Evolutionary conservation across 1,140 invertebrate genomes (phyloP).

Genomic region (Drosophila arizonae): DNA sequence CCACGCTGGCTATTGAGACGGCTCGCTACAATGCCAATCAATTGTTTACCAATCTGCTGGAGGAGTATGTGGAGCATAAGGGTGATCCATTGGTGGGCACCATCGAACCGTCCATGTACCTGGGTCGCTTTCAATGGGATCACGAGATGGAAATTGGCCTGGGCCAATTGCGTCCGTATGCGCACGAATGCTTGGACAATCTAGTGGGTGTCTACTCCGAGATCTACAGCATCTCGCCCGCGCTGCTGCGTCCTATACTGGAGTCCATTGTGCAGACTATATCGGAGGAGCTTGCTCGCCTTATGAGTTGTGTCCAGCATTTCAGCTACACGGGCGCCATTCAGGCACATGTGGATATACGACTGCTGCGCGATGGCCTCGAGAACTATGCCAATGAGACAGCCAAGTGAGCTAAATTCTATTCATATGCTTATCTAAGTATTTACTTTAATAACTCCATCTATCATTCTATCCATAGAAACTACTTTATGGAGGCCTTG

Average conservation of each 20-base stretch:
- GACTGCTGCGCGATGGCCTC: slow-evolving; percentile 70
- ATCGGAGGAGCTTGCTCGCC: slow-evolving; percentile 93
- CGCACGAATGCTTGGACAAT: slow-evolving; percentile 96
- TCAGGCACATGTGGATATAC: slow-evolving; percentile 79
- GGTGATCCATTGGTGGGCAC: slow-evolving; percentile 95
- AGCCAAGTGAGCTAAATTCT: slow-evolving; percentile 58
- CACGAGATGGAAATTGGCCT: slow-evolving; percentile 87
- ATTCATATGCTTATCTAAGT: no score
- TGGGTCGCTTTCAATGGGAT: slow-evolving; percentile 94
- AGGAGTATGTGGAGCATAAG: slow-evolving; percentile 95
- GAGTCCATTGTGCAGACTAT: slow-evolving; percentile 94
- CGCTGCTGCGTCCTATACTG: slow-evolving; percentile 89
- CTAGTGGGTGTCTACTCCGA: slow-evolving; percentile 96
- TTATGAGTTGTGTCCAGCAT: slow-evolving; percentile 89
- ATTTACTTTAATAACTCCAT: background rate
- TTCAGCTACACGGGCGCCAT: slow-evolving; percentile 79
- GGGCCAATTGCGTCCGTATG: slow-evolving; percentile 91
- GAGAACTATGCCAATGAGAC: slow-evolving; percentile 80
- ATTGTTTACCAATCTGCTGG: slow-evolving; percentile 88
- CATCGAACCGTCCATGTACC: slow-evolving; percentile 97
- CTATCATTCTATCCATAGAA: slow-evolving; percentile 35
- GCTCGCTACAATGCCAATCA: slow-evolving; percentile 85
- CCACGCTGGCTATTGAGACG: slow-evolving; percentile 85
- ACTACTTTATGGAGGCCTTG: slow-evolving; percentile 79
- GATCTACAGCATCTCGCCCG: slow-evolving; percentile 90